Evolutionary conservation across 1,140 invertebrate species (phyloP).

Genomic region (Gonioctena quinquepunctata): DNA sequence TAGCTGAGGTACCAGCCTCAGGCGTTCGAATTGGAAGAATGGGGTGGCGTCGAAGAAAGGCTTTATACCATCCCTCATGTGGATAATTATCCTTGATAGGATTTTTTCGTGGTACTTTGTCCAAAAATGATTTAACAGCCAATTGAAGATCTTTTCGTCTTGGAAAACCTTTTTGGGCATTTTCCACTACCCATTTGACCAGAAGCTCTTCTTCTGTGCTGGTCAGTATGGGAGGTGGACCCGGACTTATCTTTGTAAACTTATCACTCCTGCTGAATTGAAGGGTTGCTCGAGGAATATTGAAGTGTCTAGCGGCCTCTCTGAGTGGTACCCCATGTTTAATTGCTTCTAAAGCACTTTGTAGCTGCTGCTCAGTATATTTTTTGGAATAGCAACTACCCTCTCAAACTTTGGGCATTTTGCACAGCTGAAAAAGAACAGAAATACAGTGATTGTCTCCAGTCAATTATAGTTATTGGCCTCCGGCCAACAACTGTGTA

Average conservation of each 20-base stretch:
- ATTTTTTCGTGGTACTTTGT: conserved; percentile 25
- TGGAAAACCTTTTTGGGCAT: not conserved
- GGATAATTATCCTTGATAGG: conserved; percentile 46
- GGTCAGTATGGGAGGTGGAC: conserved; percentile 28
- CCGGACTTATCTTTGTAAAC: not conserved
- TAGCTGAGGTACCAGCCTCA: conserved; percentile 16
- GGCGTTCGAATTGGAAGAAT: conserved; percentile 26
- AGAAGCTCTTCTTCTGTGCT: conserved; percentile 28
- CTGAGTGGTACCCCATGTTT: not conserved
- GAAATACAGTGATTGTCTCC: not conserved
- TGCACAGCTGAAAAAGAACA: not conserved
- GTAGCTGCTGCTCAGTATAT: not conserved
- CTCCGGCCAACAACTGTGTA: not conserved
- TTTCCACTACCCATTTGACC: conserved; percentile 28
- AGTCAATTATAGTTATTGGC: not conserved
- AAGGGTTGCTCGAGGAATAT: not conserved
- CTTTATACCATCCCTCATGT: conserved; percentile 40
- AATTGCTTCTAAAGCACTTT: not conserved
- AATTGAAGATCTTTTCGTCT: conserved; percentile 30
- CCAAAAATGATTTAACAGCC: conserved; percentile 30
- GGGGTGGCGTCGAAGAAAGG: conserved; percentile 30
- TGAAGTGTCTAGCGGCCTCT: not conserved
- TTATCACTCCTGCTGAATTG: not conserved
- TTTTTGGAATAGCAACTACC: not conserved
- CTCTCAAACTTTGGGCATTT: not conserved